These are phyloP conservation scores for Lagria hirta DNA, from an alignment of 2,888 invertebrate species.

Conservation along the genomic window DNA sequence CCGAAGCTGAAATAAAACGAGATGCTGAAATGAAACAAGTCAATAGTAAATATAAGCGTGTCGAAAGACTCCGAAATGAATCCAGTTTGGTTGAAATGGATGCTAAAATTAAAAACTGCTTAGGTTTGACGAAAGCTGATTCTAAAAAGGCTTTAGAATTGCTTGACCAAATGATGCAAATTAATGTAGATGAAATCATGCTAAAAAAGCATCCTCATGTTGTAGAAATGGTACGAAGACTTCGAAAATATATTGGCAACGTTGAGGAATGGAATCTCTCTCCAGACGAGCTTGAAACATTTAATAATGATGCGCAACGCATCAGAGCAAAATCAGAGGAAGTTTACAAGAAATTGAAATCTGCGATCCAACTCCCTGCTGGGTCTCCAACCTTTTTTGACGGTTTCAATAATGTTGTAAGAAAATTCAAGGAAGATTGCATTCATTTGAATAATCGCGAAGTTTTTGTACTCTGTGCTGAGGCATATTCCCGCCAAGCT, in stretches of 20 bases:
- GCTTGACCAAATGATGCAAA: conserved; percentile 61
- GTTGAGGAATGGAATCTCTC: conserved; percentile 70
- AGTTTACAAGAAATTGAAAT: conserved; percentile 61
- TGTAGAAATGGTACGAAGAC: conserved; percentile 73
- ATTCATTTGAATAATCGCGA: conserved; percentile 63
- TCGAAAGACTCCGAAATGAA: conserved; percentile 66
- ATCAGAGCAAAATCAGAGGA: conserved; percentile 71
- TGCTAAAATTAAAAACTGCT: conserved; percentile 65
- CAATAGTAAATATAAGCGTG: conserved; percentile 59
- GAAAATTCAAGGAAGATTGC: conserved; percentile 68
- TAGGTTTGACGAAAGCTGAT: conserved; percentile 70
- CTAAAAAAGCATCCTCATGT: conserved; percentile 78
- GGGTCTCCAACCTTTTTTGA: conserved; percentile 71
- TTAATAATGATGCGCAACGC: conserved; percentile 67
- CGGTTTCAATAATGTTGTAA: conserved; percentile 67
- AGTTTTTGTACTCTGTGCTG: conserved; percentile 62
- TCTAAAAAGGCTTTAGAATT: conserved; percentile 70
- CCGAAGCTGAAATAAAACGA: conserved; percentile 61
- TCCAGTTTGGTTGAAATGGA: conserved; percentile 66
- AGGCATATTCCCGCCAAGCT: conserved; percentile 56
- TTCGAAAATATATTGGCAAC: conserved; percentile 80
- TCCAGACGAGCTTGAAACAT: conserved; percentile 62
- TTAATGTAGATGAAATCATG: conserved; percentile 69
- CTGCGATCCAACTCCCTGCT: conserved; percentile 63
- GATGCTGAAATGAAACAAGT: conserved; percentile 58